Conservation (phyloP, 2,888 invertebrate species). For the Scrobipalpa costella region DNA sequence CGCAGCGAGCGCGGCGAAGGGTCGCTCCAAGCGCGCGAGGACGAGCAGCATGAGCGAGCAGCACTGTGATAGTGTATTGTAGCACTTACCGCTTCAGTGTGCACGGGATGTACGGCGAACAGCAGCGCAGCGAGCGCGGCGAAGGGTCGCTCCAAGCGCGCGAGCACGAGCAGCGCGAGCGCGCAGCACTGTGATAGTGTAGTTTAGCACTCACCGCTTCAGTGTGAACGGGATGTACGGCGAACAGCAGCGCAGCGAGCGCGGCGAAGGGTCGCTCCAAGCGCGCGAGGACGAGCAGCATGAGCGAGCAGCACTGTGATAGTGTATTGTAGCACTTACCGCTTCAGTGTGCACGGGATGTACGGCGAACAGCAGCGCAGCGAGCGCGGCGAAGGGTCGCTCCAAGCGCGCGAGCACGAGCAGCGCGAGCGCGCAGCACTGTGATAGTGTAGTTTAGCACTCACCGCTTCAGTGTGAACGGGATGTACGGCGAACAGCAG, state of each 20-base stretch:
- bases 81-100: conserved; percentile 92
- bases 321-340: conserved; percentile 79
- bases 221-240: too few species aligned
- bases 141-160: conserved; percentile 84
- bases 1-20: too few species aligned
- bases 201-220: not conserved
- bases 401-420: conserved; percentile 85
- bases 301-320: too few species aligned
- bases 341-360: conserved; percentile 96
- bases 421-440: conserved; percentile 84
- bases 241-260: too few species aligned
- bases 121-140: conserved; percentile 87
- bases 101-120: conserved; percentile 93
- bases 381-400: conserved; percentile 85
- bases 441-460: not conserved
- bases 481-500: too few species aligned
- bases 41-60: too few species aligned
- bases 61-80: not conserved
- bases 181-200: conserved; percentile 74
- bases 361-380: conserved; percentile 89
- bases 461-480: not conserved
- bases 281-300: too few species aligned
- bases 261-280: too few species aligned
- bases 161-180: conserved; percentile 85
- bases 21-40: too few species aligned